Percentiles rank a stretch among this genome's conserved stretches.
phyloP scores from a whole-genome alignment of 2,888 invertebrate species.

The Thalpophila matura region DNA sequence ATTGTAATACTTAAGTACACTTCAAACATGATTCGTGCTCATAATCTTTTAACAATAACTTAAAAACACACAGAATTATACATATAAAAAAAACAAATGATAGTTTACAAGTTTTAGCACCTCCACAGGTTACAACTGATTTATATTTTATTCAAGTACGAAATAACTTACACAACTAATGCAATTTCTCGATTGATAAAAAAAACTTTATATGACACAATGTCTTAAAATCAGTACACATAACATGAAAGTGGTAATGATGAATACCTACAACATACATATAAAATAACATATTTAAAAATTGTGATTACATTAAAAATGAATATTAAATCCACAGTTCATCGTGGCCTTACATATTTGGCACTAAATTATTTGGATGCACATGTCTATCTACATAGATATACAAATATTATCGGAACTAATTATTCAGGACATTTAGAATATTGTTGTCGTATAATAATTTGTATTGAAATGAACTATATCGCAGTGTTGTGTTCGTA shows the following conservation, averaged over 20 bases:
- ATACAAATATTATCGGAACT: constrained; percentile 76
- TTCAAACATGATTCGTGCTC: constrained; percentile 64
- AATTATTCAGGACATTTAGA: constrained; percentile 72
- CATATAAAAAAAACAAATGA: constrained; percentile 72
- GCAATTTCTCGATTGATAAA: constrained; percentile 72
- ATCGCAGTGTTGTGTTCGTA: constrained; percentile 60
- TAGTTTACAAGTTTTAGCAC: constrained; percentile 84
- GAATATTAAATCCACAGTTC: constrained; percentile 73
- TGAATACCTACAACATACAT: constrained; percentile 69
- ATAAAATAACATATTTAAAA: constrained; percentile 68
- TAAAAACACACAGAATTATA: constrained; percentile 74
- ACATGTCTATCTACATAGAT: constrained; percentile 82
- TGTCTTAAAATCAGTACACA: constrained; percentile 79
- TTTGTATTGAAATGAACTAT: constrained; percentile 65
- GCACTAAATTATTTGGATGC: constrained; percentile 89
- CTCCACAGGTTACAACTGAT: constrained; percentile 82
- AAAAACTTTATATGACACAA: constrained; percentile 76
- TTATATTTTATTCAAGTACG: constrained; percentile 68
- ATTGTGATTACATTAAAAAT: constrained; percentile 83
- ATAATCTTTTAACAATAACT: constrained; percentile 70
- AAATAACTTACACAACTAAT: constrained; percentile 76
- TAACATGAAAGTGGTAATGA: constrained; percentile 65
- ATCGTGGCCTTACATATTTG: constrained; percentile 83
- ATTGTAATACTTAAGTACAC: constrained; percentile 50
- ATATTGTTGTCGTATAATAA: constrained; percentile 68